phyloP scores from a whole-genome alignment of 2,113 vertebrate genomes.

The Gadus macrocephalus region DNA sequence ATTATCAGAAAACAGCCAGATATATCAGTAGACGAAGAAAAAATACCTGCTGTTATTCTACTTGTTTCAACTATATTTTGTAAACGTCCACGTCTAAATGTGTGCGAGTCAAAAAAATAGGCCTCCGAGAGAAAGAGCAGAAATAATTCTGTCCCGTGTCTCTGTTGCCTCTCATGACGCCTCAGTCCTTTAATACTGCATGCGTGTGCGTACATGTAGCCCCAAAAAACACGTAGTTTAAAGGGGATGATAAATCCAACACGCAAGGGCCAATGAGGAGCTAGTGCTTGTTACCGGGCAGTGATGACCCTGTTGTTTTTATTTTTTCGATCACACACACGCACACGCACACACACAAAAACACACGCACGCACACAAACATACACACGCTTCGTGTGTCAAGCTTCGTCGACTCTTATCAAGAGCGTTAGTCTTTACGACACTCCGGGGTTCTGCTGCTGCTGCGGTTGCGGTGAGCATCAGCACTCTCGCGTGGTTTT shows the following conservation, averaged over 20 bases:
- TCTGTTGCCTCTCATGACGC: no score
- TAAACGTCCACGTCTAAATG: slow-evolving; percentile 10
- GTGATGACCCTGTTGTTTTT: slow-evolving; percentile 39
- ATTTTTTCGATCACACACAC: neutral
- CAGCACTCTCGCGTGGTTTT: slow-evolving; percentile 43
- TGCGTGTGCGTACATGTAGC: no score
- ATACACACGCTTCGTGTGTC: slow-evolving; percentile 31
- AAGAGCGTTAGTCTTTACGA: slow-evolving; percentile 26
- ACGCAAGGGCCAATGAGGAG: slow-evolving; percentile 63
- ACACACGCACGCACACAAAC: no score
- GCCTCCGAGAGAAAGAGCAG: no score
- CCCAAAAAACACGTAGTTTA: no score
- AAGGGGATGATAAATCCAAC: no score
- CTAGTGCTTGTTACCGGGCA: slow-evolving; percentile 71
- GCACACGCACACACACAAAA: no score
- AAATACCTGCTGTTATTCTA: slow-evolving; percentile 46
- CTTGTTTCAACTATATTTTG: slow-evolving; percentile 52
- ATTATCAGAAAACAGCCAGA: slow-evolving; percentile 52
- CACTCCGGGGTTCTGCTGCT: no score
- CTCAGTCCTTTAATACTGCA: no score
- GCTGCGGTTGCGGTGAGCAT: slow-evolving; percentile 56
- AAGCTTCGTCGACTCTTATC: slow-evolving; percentile 63
- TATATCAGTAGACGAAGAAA: slow-evolving; percentile 47
- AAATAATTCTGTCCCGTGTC: no score
- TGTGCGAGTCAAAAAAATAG: neutral